Percentiles rank a stretch among this genome's conserved stretches.
phyloP scores from a whole-genome alignment of 2,888 invertebrate species.

The Tubulanus polymorphus region DNA sequence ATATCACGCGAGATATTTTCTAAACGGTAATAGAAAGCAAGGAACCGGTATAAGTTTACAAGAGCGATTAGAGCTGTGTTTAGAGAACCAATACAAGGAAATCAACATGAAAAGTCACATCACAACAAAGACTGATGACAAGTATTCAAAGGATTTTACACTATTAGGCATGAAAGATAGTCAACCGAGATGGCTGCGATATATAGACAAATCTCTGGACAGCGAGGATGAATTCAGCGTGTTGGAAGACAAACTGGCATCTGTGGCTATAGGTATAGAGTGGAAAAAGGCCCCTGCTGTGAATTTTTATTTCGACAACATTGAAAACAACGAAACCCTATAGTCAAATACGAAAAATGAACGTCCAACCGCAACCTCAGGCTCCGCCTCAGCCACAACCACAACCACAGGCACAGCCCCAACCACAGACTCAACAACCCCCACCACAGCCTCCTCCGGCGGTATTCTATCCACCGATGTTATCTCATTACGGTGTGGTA shows the following conservation, averaged over 20 bases:
- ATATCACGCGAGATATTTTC: not conserved
- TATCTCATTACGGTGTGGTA: not conserved
- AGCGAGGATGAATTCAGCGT: not conserved
- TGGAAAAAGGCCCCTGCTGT: constrained; percentile 2
- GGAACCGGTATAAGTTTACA: not conserved
- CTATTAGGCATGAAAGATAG: not conserved
- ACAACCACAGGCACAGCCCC: not conserved
- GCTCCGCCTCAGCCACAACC: not conserved
- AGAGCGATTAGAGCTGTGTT: not conserved
- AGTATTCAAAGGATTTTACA: not conserved
- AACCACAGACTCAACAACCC: not conserved
- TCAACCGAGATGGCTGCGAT: constrained; percentile 3
- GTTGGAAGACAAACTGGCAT: not conserved
- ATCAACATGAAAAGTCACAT: constrained; percentile 1
- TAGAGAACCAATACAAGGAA: not conserved
- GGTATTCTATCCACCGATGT: not conserved
- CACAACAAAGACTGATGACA: not conserved
- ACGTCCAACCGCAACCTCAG: not conserved
- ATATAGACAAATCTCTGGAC: not conserved
- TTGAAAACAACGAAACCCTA: too few relatives aligned
- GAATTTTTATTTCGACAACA: too few relatives aligned
- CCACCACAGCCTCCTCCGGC: too few relatives aligned
- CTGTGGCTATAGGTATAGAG: not conserved
- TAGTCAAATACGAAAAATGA: too few relatives aligned
- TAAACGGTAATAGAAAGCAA: not conserved